Evolutionary conservation across 2,797 vertebrate genomes (phyloP).

Genomic region (Macropus fuliginosus): DNA sequence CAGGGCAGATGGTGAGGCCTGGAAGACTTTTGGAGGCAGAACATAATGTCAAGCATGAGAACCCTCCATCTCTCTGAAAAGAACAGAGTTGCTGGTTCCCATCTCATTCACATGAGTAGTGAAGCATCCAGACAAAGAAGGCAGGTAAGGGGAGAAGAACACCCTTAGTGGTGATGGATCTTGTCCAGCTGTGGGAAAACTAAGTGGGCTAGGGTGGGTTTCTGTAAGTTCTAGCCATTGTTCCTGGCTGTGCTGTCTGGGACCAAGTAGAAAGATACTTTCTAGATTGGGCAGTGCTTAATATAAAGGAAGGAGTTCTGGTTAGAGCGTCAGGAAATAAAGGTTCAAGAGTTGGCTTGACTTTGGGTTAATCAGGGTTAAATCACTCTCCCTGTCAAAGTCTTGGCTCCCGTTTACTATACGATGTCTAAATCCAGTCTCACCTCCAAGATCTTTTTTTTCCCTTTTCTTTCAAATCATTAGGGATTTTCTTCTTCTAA

Average conservation of each 20-base stretch:
- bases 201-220: no score
- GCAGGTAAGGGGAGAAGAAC: not conserved
- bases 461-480: not conserved
- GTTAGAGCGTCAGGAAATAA: not conserved
- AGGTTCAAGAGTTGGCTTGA: not conserved
- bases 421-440: not conserved
- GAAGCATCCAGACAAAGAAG: not conserved
- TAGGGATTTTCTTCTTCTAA: not conserved
- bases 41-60: not conserved
- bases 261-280: not conserved
- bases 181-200: not conserved
- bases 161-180: not conserved
- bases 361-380: not conserved
- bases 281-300: not conserved
- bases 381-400: not conserved
- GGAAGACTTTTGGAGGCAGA: not conserved
- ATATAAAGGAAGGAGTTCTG: not conserved
- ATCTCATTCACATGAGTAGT: not conserved
- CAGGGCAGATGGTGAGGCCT: not conserved
- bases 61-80: not conserved
- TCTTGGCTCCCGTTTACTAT: not conserved
- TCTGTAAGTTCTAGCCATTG: not conserved
- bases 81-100: not conserved
- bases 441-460: not conserved
- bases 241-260: not conserved